Evolutionary conservation across 2,797 vertebrate species (phyloP).

Genomic region (Lagorchestes hirsutus): DNA sequence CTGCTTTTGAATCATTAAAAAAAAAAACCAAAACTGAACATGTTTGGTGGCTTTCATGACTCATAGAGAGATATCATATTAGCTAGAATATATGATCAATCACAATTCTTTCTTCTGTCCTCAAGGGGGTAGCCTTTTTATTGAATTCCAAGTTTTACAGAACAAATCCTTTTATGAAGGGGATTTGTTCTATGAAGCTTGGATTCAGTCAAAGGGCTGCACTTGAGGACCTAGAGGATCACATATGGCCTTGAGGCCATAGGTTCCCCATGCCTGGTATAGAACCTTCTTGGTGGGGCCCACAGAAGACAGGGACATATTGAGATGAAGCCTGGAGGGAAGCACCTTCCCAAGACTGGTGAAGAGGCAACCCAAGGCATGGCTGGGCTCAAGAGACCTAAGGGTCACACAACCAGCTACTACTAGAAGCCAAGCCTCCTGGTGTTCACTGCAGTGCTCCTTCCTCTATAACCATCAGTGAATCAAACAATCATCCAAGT

Average conservation of each 20-base stretch:
- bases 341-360: background rate
- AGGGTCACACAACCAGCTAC: background rate
- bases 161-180: too few relatives aligned
- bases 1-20: background rate
- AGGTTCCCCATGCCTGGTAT: background rate
- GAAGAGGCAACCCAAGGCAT: background rate
- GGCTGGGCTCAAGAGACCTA: background rate
- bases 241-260: too few relatives aligned
- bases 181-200: too few relatives aligned
- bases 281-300: background rate
- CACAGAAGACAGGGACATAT: background rate
- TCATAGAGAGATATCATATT: background rate
- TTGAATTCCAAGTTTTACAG: too few relatives aligned
- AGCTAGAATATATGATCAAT: background rate
- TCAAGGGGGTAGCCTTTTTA: background rate
- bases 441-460: background rate
- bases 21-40: background rate
- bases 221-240: too few relatives aligned
- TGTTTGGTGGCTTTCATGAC: background rate
- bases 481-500: background rate
- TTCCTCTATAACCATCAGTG: background rate
- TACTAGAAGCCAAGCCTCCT: background rate
- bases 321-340: background rate
- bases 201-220: too few relatives aligned
- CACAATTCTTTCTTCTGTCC: background rate